Evolutionary conservation across 2,888 invertebrate genomes (phyloP).

Genomic region (Hipparchia semele): DNA sequence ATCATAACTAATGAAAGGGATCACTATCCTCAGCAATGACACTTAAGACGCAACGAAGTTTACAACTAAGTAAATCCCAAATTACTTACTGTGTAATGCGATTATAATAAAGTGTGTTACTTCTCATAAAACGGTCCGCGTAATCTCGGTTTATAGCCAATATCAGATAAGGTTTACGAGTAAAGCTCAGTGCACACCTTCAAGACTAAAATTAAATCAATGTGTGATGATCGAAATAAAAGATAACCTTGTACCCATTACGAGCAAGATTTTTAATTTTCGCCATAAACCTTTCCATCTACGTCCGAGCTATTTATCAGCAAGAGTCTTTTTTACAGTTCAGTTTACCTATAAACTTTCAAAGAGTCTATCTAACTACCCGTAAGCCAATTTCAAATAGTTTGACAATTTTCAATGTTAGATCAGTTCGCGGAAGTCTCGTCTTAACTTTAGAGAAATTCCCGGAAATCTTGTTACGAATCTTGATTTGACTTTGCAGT

Average conservation of each 20-base stretch:
- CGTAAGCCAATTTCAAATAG: neutral
- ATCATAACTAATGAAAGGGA: no score
- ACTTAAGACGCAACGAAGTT: no score
- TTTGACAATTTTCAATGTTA: neutral
- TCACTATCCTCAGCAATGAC: no score
- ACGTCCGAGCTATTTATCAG: no score
- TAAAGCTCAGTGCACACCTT: constrained; percentile 25
- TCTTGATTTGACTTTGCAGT: neutral
- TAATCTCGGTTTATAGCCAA: constrained; percentile 49
- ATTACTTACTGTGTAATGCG: constrained; percentile 22
- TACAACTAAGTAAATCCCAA: neutral
- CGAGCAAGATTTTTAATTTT: no score
- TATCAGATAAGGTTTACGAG: constrained; percentile 63
- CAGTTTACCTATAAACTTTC: neutral
- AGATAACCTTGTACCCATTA: neutral
- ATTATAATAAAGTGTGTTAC: constrained; percentile 38
- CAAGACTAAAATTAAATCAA: neutral
- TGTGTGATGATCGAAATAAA: neutral
- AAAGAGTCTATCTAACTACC: neutral
- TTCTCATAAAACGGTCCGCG: constrained; percentile 41
- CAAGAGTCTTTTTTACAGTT: no score
- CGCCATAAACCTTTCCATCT: no score
- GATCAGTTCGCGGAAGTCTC: neutral
- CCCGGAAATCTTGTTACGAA: neutral
- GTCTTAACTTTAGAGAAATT: constrained; percentile 1